Conservation (phyloP, 2,113 vertebrate species). For the Carollia perspicillata region DNA sequence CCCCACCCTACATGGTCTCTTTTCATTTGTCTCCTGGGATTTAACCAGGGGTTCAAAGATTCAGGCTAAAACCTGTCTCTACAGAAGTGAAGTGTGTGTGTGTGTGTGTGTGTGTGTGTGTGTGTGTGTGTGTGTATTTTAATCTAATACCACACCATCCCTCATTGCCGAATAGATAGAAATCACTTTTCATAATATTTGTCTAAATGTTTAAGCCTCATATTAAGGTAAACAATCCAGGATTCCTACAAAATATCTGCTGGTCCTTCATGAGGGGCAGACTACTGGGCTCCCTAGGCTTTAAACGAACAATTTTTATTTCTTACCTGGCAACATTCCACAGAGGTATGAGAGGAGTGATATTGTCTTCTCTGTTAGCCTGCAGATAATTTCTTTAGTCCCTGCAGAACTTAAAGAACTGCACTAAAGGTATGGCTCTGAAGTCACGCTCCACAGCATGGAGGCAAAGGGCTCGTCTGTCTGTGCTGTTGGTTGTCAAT, state of each 20-base stretch:
- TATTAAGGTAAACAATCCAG: not conserved
- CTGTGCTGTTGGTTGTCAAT: not conserved
- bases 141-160: not conserved
- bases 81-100: not conserved
- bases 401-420: not conserved
- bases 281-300: not conserved
- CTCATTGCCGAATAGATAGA: constrained; percentile 44
- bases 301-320: not conserved
- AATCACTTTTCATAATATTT: constrained; percentile 57
- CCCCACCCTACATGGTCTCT: not conserved
- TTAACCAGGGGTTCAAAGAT: constrained; percentile 10
- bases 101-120: not conserved
- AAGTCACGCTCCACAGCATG: not conserved
- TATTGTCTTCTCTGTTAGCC: not conserved
- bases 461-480: not conserved
- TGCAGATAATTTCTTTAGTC: not conserved
- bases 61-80: constrained; percentile 32
- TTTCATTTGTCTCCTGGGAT: not conserved
- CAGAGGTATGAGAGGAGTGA: not conserved
- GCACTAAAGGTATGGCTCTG: not conserved
- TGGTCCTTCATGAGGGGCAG: not conserved
- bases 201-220: constrained; percentile 18
- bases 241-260: constrained; percentile 42
- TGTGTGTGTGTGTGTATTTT: not conserved
- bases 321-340: constrained; percentile 50